These are phyloP conservation scores for Chaenogobius annularis DNA, from an alignment of 2,113 vertebrate species.

Conservation along the genomic window DNA sequence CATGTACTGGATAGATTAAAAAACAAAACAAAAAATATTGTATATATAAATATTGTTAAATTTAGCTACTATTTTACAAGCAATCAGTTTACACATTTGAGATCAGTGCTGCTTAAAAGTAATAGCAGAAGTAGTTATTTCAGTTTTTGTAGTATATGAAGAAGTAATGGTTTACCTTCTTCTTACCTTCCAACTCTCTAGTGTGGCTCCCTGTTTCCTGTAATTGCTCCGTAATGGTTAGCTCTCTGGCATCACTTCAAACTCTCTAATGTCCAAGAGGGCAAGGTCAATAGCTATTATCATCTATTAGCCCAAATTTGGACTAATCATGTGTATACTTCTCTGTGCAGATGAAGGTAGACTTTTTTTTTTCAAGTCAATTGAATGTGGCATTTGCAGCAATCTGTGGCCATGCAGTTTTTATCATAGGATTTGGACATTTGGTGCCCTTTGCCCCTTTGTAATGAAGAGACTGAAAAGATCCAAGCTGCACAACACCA, in stretches of 20 bases:
- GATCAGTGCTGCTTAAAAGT: background rate
- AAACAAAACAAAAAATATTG: background rate
- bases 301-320: slow-evolving; percentile 57
- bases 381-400: slow-evolving; percentile 31
- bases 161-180: background rate
- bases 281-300: slow-evolving; percentile 61
- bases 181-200: background rate
- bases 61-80: no score
- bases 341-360: slow-evolving; percentile 13
- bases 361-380: slow-evolving; percentile 20
- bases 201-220: slow-evolving; percentile 14
- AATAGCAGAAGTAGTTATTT: background rate
- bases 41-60: no score
- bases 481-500: background rate
- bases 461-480: slow-evolving; percentile 8
- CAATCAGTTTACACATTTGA: no score
- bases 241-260: slow-evolving; percentile 32
- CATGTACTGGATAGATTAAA: background rate
- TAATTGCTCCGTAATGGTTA: slow-evolving; percentile 45
- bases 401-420: slow-evolving; percentile 22
- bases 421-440: slow-evolving; percentile 12
- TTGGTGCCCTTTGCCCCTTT: slow-evolving; percentile 7
- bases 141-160: no score
- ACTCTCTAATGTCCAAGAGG: slow-evolving; percentile 44
- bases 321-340: slow-evolving; percentile 44